phyloP scores from a whole-genome alignment of 1,140 invertebrate species.

The Cydia pomonella region DNA sequence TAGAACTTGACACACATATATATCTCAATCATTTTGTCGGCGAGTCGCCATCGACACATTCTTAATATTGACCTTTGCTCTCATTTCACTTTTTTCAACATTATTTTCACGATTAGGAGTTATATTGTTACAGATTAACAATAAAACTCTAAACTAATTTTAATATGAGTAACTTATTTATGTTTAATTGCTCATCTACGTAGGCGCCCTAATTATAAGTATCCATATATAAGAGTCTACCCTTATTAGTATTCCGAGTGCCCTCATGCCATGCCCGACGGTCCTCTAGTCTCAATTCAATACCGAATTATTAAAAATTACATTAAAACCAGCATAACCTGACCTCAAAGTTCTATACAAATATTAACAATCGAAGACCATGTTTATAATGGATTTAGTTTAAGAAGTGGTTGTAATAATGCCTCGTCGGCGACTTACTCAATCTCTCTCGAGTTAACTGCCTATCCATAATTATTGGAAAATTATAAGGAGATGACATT shows the following conservation, averaged over 20 bases:
- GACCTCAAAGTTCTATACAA: not conserved
- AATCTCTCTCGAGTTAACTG: not conserved
- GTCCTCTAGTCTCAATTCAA: not conserved
- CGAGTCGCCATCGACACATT: no score
- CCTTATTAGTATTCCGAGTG: slow-evolving; percentile 10
- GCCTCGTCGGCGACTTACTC: slow-evolving; percentile 20
- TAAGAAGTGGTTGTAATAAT: not conserved
- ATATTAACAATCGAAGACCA: not conserved
- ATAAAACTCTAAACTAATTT: no score
- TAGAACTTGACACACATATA: no score
- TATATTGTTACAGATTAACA: no score
- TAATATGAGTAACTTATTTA: no score
- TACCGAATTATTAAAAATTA: no score
- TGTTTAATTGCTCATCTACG: no score
- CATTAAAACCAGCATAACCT: not conserved
- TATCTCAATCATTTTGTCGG: no score
- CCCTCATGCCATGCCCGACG: not conserved
- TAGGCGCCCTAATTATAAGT: not conserved
- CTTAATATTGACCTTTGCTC: no score
- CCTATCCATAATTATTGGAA: slow-evolving; percentile 20
- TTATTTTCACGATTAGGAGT: no score
- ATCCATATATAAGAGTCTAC: not conserved
- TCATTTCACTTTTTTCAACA: no score
- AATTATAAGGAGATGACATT: slow-evolving; percentile 40
- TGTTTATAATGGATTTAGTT: not conserved